Base-by-base conservation (phyloP, 2,113 vertebrate genomes). In the Grantiella picta region DNA sequence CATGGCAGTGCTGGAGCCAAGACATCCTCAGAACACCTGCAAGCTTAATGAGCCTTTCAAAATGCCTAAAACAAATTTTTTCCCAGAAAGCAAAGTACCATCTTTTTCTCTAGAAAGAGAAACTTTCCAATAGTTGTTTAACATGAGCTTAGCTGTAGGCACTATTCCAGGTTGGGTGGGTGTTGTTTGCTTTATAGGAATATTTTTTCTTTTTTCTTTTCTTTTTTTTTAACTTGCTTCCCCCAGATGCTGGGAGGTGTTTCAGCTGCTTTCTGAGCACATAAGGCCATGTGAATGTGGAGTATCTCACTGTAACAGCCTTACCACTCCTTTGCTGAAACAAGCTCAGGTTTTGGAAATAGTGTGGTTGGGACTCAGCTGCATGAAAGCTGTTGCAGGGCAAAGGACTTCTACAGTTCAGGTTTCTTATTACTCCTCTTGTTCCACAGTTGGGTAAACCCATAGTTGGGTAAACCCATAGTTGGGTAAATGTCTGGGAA, bases 11-110 rank as follows among this genome's bases (percentile, higher is more conserved):
- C 60, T 86, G 53, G 47, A 93, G 77, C 82, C 91, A 93, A 92
- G 85, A 71, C 52, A 45, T 92, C 75, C 50, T 28, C 79, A 82
- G 76, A 94, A 93, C 89, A 94, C 76, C 86, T 93, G 92, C 92
- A 90, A 56, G 49, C 22, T 89, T 78, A 90, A 78, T n/a, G 52
- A 94, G 54, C 86, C 56, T 92, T 95, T 95, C 70, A 66, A 77
- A 94, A 92, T 0, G 21, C 82, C 64, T 72, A 27, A 53, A 87
- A 6, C 49, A 24, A 1, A 27, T 76, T 89, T 88, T 89, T 82
- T 35, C 72, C 47, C 89, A 86, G 76, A 90, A 95, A 92, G 79
- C 56, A 54, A 77, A 92, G 68, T 80, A 29, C 68, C 71, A 66
- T 93, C 80, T 86, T 82, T 89, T 86, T 68, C 68, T 96, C 79